Evolutionary conservation across 2,888 invertebrate species (phyloP).

Genomic region (Seira sanloemensis): DNA sequence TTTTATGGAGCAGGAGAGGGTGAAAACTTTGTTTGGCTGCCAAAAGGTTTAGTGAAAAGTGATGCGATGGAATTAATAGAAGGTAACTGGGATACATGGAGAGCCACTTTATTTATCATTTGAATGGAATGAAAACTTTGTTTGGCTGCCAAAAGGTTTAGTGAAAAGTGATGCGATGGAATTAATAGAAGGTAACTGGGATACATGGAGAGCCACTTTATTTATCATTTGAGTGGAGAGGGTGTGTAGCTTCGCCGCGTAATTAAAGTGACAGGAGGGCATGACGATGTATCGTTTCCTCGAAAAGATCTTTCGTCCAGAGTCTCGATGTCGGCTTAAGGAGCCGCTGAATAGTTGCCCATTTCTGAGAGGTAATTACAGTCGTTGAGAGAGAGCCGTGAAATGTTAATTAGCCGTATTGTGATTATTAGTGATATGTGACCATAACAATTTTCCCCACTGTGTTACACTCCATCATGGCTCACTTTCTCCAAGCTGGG

Average conservation of each 20-base stretch:
- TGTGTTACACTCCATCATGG: neutral
- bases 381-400: neutral
- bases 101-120: too few relatives aligned
- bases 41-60: too few relatives aligned
- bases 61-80: too few relatives aligned
- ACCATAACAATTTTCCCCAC: slow-evolving; percentile 3
- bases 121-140: too few relatives aligned
- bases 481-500: neutral
- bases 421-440: slow-evolving; percentile 14
- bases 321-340: neutral
- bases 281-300: neutral
- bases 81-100: too few relatives aligned
- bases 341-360: neutral
- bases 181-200: neutral
- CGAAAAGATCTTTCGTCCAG: neutral
- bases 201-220: neutral
- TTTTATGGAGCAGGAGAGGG: too few relatives aligned
- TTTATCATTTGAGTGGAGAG: too few relatives aligned
- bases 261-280: neutral
- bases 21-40: too few relatives aligned
- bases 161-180: too few relatives aligned
- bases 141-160: too few relatives aligned
- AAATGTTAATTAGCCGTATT: slow-evolving; percentile 1
- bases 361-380: neutral
- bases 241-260: too few relatives aligned